Conservation (phyloP, 1,140 invertebrate species). For the Zaprionus lachaisei region DNA sequence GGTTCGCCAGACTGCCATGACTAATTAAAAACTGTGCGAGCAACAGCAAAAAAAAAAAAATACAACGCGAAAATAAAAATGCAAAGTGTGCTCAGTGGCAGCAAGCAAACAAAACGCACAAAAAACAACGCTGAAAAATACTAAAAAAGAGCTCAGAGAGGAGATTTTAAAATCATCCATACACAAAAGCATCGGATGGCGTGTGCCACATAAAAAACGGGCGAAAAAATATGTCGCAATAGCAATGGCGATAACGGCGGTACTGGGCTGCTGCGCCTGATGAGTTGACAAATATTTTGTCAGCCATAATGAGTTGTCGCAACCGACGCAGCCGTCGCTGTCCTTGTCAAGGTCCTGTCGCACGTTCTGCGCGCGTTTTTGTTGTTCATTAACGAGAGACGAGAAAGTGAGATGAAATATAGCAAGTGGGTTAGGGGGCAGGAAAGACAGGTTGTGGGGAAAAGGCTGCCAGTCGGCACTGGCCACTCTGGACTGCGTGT, state of each 20-base stretch:
- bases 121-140: slow-evolving; percentile 26
- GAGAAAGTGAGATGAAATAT: background rate
- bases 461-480: background rate
- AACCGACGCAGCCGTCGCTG: background rate
- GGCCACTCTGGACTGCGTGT: slow-evolving; percentile 55
- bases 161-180: slow-evolving; percentile 27
- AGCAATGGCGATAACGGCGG: slow-evolving; percentile 32
- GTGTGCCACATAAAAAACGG: slow-evolving; percentile 10
- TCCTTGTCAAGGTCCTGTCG: slow-evolving; percentile 24
- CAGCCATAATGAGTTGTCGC: slow-evolving; percentile 72
- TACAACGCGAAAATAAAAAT: slow-evolving; percentile 18
- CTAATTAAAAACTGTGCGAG: slow-evolving; percentile 71
- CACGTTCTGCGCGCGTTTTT: slow-evolving; percentile 16
- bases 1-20: slow-evolving; percentile 19
- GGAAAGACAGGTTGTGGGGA: background rate
- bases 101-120: slow-evolving; percentile 53
- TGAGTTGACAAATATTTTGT: slow-evolving; percentile 83
- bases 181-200: slow-evolving; percentile 25
- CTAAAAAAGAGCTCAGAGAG: background rate
- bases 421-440: background rate
- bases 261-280: slow-evolving; percentile 37
- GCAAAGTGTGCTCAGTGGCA: slow-evolving; percentile 31
- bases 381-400: slow-evolving; percentile 54
- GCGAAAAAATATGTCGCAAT: slow-evolving; percentile 43
- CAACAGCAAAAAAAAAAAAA: slow-evolving; percentile 23